Evolutionary conservation across 2,888 invertebrate genomes (phyloP), one percentile per base, ranked within the genome.

Genomic region (Ectobius pallidus): DNA sequence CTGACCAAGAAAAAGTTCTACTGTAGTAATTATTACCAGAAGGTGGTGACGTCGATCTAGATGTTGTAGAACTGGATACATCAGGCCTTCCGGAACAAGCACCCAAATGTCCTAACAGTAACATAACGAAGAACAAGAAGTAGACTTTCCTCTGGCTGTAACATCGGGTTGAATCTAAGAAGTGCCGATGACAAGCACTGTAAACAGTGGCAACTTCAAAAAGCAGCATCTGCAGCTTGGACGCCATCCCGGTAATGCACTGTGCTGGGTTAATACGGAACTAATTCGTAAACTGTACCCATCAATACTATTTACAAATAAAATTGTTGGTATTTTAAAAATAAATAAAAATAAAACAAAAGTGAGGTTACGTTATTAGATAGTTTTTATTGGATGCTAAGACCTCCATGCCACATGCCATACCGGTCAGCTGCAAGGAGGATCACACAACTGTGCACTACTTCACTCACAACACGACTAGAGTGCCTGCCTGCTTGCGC

Each of bases 91-190:
- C 65, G 9, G 44, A 25, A 65, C 65, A 65, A 30, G 30, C 58
- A n/a, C 58, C 58, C 3, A 58, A 58, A 44, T 65, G 65, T 27
- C 65, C 65, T 46, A 65, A 34, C n/a, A 65, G 65, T 46, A 65
- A 25, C 44, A 65, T 22, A 16, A 65, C 25, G 14, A 46, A 1
- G 22, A 27, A n/a, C 16, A 65, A 25, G n/a, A 58, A 58, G 32
- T 30, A 30, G n/a, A 58, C 27, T 27, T 25, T 30, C n/a, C n/a
- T n/a, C n/a, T n/a, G n/a, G n/a, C n/a, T n/a, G n/a, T n/a, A n/a
- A n/a, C n/a, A n/a, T n/a, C n/a, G n/a, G n/a, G n/a, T n/a, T n/a
- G n/a, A n/a, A n/a, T n/a, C n/a, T n/a, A n/a, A n/a, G n/a, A n/a
- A n/a, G 58, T 58, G 58, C 14, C 58, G 32, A 4, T 30, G 58